phyloP scores from a whole-genome alignment of 1,140 invertebrate species.

The Cataglyphis hispanica region DNA sequence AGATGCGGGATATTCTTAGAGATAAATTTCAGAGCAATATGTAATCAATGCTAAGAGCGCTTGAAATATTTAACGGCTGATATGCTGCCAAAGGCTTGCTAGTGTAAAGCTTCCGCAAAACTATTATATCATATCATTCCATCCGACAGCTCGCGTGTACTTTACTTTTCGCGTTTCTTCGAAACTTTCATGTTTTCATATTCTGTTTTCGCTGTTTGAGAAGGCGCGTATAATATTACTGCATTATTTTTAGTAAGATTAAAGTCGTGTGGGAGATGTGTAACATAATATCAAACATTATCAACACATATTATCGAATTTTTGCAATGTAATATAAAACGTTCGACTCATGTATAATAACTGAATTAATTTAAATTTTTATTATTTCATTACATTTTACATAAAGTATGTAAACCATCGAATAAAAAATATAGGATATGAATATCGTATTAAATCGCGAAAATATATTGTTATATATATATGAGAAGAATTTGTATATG shows the following conservation, averaged over 20 bases:
- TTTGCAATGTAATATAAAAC: neutral
- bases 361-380: too few relatives aligned
- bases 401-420: neutral
- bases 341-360: too few relatives aligned
- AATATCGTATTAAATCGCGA: too few relatives aligned
- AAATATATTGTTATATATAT: too few relatives aligned
- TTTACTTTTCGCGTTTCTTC: neutral
- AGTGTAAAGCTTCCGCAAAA: slow-evolving; percentile 19
- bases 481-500: too few relatives aligned
- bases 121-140: slow-evolving; percentile 28
- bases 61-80: slow-evolving; percentile 52
- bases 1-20: slow-evolving; percentile 40
- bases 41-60: slow-evolving; percentile 41
- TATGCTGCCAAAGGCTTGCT: slow-evolving; percentile 41
- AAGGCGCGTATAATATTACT: slow-evolving; percentile 34
- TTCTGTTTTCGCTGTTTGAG: neutral
- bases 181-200: neutral
- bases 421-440: neutral
- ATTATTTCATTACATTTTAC: neutral
- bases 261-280: neutral
- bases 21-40: slow-evolving; percentile 37
- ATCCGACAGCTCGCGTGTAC: neutral
- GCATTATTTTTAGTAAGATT: slow-evolving; percentile 44
- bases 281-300: slow-evolving; percentile 34
- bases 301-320: slow-evolving; percentile 5